Percentiles rank a stretch among this genome's conserved stretches.
Conservation (phyloP, 2,888 invertebrate genomes). For the Heliconius sara region DNA sequence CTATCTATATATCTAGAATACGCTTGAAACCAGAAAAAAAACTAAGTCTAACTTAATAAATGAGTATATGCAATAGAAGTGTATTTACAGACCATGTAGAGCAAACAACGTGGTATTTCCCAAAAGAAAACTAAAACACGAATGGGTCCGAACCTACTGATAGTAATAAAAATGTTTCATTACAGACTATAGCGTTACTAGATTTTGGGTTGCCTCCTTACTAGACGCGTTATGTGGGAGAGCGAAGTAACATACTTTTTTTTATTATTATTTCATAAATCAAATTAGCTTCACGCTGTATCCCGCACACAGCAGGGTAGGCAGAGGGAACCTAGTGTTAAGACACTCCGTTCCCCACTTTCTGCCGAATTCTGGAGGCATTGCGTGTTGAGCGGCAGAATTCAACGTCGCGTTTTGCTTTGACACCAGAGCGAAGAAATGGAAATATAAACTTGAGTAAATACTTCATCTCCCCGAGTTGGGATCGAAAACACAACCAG, state of each 20-base stretch:
- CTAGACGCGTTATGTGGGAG: not conserved
- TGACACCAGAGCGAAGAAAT: no score
- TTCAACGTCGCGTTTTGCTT: no score
- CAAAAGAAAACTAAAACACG: conserved; percentile 36
- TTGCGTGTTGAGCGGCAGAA: no score
- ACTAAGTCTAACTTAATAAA: not conserved
- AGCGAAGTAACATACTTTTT: not conserved
- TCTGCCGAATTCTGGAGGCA: no score
- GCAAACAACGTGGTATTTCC: conserved; percentile 38
- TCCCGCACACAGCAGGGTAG: no score
- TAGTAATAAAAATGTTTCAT: conserved; percentile 45
- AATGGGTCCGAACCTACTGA: conserved; percentile 33
- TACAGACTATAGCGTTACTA: conserved; percentile 37
- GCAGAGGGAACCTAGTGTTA: no score
- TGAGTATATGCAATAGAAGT: conserved; percentile 8
- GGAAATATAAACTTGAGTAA: no score
- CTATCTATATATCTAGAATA: no score
- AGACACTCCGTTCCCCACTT: no score
- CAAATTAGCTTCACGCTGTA: no score
- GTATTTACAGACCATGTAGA: conserved; percentile 25
- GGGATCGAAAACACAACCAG: no score
- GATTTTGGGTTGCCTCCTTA: conserved; percentile 17
- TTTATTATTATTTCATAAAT: not conserved
- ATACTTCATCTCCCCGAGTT: no score
- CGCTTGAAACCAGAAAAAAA: not conserved